Evolutionary conservation across 2,888 invertebrate genomes (phyloP).

Genomic region (Latheticus oryzae): DNA sequence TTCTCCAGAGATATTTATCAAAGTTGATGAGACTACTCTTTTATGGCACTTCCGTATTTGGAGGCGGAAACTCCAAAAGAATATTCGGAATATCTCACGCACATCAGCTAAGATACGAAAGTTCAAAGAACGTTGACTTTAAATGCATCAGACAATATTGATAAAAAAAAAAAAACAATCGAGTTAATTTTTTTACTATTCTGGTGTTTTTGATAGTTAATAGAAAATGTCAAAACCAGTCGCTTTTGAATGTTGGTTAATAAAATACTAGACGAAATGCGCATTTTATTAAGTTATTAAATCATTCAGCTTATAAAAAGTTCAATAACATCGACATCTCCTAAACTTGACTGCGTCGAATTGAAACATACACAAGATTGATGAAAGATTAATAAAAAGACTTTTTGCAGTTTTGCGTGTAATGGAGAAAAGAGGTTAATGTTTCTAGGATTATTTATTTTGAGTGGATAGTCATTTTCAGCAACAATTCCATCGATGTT

Average conservation of each 20-base stretch:
- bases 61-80: constrained; percentile 12
- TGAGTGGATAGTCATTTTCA: too few species aligned
- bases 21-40: constrained; percentile 21
- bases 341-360: constrained; percentile 13
- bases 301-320: constrained; percentile 19
- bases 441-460: too few species aligned
- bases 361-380: not conserved
- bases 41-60: constrained; percentile 28
- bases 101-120: constrained; percentile 13
- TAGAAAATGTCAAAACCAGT: constrained; percentile 16
- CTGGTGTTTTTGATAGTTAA: constrained; percentile 6
- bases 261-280: constrained; percentile 8
- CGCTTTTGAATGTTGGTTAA: not conserved
- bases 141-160: constrained; percentile 14
- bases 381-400: too few species aligned
- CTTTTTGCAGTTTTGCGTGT: too few species aligned
- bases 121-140: constrained; percentile 28
- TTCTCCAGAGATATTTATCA: constrained; percentile 17
- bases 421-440: too few species aligned
- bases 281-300: constrained; percentile 19
- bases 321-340: constrained; percentile 21
- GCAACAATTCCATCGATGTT: too few species aligned
- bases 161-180: constrained; percentile 1
- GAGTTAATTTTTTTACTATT: too few species aligned
- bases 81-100: constrained; percentile 9